Base-by-base conservation (phyloP, 2,797 vertebrate species). In the Etheostoma nigrum region DNA sequence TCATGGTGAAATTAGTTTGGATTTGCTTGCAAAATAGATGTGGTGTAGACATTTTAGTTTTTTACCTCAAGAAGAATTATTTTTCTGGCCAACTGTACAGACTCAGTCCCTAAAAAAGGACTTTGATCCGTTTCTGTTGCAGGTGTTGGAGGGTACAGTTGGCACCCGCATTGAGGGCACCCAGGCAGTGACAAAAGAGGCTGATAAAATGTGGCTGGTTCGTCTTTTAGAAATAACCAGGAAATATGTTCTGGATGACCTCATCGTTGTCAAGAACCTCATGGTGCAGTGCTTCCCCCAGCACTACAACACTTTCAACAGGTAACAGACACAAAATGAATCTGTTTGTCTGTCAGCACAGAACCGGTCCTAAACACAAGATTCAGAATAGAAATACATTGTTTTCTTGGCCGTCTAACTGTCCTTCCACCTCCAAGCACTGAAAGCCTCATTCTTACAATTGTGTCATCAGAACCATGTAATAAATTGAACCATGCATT, bases 131-230 rank as follows among this genome's bases (percentile, higher is more conserved):
- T 42, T 27, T 61, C 1, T 65, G 27, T 14, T 48, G 15, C 75
- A 93, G 83, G 93, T 97, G 51, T 89, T 99, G 88, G 97, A 98
- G 78, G 94, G 95, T 54, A 99, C 97, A 0, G 97, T 99, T 68
- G 96, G 94, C 78, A 97, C 94, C 0, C 95, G 98, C 62, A 99
- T 99, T 0, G 98, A 99, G 88, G 95, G 97, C 67, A 96, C 96
- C 6, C 98, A 99, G 92, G 89, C 97, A 0, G 97, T 97, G 76
- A 99, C 97, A 0, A 95, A 96, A 54, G 97, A 99, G 74, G 96
- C 94, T 0, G 97, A 99, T 90, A 98, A 98, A 90, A 99, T 99
- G 98, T 99, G 98, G 98, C 95, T 99, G 1, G 98, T 99, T 66
- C 96, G 97, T 33, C 96, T 99, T 54, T 92, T 99, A 21, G 98